A percentile compares a stretch with the other conserved stretches of the same genome.
phyloP scores from a whole-genome alignment of 2,888 invertebrate genomes.

The Clunio marinus region DNA sequence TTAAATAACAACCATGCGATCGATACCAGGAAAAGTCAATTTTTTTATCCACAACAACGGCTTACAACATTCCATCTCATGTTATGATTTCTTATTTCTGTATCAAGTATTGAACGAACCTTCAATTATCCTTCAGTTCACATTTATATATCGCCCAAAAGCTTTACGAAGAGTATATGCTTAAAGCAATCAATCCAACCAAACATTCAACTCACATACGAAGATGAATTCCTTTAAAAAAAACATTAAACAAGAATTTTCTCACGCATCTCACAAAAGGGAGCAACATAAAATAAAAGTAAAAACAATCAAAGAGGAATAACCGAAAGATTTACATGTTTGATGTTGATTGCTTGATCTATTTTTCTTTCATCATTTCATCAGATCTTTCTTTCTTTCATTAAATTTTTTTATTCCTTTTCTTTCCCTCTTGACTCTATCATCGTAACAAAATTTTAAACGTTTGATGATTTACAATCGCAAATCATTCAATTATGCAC shows the following conservation, averaged over 20 bases:
- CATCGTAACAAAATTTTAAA: too few species aligned
- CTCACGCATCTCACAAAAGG: conserved; percentile 19
- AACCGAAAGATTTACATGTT: conserved; percentile 9
- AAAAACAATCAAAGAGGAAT: conserved; percentile 2
- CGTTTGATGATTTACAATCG: background rate
- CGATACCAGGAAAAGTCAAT: background rate
- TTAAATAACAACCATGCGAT: too few species aligned
- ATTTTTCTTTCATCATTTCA: background rate
- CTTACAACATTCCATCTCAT: background rate
- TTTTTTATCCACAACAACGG: background rate
- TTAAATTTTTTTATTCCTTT: too few species aligned
- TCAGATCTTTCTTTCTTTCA: too few species aligned
- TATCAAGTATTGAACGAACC: too few species aligned
- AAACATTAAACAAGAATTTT: conserved; percentile 8
- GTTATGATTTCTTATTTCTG: conserved; percentile 15
- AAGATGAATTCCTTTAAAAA: conserved; percentile 17
- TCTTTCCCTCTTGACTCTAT: too few species aligned
- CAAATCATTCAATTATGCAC: background rate
- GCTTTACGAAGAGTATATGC: too few species aligned
- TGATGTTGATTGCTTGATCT: background rate
- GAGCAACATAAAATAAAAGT: conserved; percentile 1
- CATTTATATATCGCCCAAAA: too few species aligned
- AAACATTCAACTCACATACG: too few species aligned
- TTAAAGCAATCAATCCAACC: background rate
- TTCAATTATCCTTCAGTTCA: conserved; percentile 18